phyloP scores from a whole-genome alignment of 2,888 invertebrate genomes.

The Cataglyphis albicans region DNA sequence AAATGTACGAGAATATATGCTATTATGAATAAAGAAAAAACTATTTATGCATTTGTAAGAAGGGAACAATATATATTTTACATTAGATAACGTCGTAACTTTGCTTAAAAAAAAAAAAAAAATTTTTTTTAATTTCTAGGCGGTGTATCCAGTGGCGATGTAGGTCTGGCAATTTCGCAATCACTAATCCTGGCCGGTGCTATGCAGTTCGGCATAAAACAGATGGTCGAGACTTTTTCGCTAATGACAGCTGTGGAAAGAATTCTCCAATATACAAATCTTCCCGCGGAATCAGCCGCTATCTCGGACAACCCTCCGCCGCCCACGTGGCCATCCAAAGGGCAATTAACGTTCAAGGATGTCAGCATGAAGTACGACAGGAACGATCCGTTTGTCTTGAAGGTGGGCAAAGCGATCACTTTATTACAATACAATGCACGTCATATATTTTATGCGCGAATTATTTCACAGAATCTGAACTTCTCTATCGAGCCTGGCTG shows the following conservation, averaged over 20 bases:
- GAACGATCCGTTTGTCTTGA: constrained; percentile 90
- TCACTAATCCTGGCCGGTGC: constrained; percentile 91
- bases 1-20: background rate
- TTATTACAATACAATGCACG: background rate
- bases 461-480: constrained; percentile 87
- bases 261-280: constrained; percentile 91
- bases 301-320: constrained; percentile 86
- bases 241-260: constrained; percentile 94
- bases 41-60: too few species aligned
- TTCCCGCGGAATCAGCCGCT: constrained; percentile 89
- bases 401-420: constrained; percentile 81
- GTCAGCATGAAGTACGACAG: constrained; percentile 89
- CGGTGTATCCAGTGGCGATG: constrained; percentile 88
- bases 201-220: constrained; percentile 92
- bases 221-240: constrained; percentile 91
- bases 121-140: constrained; percentile 81
- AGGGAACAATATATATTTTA: too few species aligned
- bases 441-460: background rate
- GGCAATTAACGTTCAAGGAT: constrained; percentile 88
- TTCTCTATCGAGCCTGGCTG: constrained; percentile 90
- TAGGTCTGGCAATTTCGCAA: constrained; percentile 91
- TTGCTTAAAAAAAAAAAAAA: background rate
- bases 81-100: background rate
- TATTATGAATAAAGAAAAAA: background rate
- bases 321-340: constrained; percentile 90